Evolutionary conservation across 2,113 vertebrate genomes (phyloP).

Genomic region (Beaufortia kweichowensis): DNA sequence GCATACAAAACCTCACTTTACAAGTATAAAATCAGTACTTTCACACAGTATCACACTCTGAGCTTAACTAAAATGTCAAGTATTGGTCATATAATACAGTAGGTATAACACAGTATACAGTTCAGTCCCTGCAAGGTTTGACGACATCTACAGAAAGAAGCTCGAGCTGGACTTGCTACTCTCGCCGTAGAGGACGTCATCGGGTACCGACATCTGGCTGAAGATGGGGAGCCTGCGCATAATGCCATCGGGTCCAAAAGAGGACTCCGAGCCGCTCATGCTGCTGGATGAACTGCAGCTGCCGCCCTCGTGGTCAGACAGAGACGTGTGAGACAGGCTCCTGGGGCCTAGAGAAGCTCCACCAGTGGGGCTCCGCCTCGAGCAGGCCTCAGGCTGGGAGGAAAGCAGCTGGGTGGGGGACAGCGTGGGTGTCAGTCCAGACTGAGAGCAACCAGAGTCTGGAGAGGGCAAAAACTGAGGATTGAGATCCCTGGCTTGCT

Average conservation of each 20-base stretch:
- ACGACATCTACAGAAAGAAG: constrained; percentile 59
- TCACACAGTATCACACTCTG: constrained; percentile 4
- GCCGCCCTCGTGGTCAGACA: constrained; percentile 82
- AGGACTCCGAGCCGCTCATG: constrained; percentile 80
- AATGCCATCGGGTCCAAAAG: constrained; percentile 68
- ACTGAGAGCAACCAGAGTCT: constrained; percentile 73
- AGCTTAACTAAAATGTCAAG: constrained; percentile 44
- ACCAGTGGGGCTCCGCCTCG: constrained; percentile 25
- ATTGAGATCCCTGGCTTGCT: constrained; percentile 58
- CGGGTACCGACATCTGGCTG: constrained; percentile 84
- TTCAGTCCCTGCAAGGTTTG: background rate
- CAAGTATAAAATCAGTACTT: constrained; percentile 19
- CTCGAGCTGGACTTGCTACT: constrained; percentile 36
- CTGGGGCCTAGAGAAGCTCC: constrained; percentile 59
- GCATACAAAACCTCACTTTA: constrained; percentile 14
- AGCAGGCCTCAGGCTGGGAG: constrained; percentile 6
- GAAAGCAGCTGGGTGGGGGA: constrained; percentile 58
- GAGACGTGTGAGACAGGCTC: constrained; percentile 81
- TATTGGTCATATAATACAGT: constrained; percentile 42
- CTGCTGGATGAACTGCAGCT: constrained; percentile 78
- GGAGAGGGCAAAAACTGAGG: constrained; percentile 74
- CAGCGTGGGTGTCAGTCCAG: constrained; percentile 60
- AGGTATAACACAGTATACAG: constrained; percentile 53
- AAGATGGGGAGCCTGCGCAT: constrained; percentile 82
- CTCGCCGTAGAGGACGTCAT: constrained; percentile 59